phyloP scores from a whole-genome alignment of 2,797 vertebrate genomes.

The Pseudomugil tenellus region DNA sequence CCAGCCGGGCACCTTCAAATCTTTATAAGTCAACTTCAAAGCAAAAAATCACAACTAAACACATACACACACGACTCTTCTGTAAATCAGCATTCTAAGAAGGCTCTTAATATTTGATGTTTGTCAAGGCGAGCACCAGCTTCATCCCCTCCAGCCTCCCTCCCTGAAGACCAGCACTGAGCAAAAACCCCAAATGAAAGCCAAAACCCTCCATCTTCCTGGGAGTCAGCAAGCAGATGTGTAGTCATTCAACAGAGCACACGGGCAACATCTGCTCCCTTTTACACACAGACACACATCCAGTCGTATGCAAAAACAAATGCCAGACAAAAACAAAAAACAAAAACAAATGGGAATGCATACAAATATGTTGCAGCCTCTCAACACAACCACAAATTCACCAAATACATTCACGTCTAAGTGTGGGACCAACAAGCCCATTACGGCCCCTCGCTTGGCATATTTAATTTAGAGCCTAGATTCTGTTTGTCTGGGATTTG shows the following conservation, averaged over 20 bases:
- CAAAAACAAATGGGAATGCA: not conserved
- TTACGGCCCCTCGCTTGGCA: not conserved
- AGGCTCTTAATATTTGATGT: constrained; percentile 68
- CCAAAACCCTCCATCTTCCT: constrained; percentile 51
- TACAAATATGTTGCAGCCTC: constrained; percentile 13
- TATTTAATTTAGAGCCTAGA: constrained; percentile 15
- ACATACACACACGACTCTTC: not conserved
- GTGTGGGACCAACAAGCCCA: not conserved
- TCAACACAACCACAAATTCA: not conserved
- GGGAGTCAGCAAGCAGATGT: constrained; percentile 43
- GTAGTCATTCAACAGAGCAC: constrained; percentile 47
- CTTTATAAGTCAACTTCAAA: constrained; percentile 41
- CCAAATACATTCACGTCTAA: not conserved
- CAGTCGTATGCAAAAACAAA: constrained; percentile 1
- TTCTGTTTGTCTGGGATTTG: constrained; percentile 9
- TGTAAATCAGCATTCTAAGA: constrained; percentile 65
- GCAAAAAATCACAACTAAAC: constrained; percentile 17
- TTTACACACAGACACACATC: constrained; percentile 1
- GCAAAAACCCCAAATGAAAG: constrained; percentile 62
- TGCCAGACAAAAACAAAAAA: constrained; percentile 13
- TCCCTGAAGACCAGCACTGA: constrained; percentile 54
- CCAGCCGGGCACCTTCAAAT: constrained; percentile 25
- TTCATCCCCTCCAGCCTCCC: constrained; percentile 53
- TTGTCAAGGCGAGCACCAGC: constrained; percentile 48
- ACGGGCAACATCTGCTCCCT: constrained; percentile 33